Evolutionary conservation across 1,140 invertebrate genomes (phyloP).

Genomic region (Tribolium castaneum): DNA sequence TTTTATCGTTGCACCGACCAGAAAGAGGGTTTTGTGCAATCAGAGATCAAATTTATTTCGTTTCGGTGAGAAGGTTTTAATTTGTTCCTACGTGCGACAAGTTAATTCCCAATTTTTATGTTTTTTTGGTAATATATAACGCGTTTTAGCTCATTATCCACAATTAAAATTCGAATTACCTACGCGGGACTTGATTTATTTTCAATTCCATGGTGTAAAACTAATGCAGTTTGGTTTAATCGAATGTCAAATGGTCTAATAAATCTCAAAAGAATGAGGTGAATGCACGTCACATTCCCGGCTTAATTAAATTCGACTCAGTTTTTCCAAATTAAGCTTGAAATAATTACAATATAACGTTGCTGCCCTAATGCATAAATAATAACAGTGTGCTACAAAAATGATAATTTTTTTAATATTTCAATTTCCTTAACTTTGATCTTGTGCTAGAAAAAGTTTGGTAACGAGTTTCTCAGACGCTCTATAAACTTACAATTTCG

Average conservation of each 20-base stretch:
- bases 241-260: background rate
- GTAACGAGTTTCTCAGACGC: background rate
- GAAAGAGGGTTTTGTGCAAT: background rate
- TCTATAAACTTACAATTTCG: background rate
- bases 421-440: too few species aligned
- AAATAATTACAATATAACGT: background rate
- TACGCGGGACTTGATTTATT: background rate
- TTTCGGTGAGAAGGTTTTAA: background rate
- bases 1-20: background rate
- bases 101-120: too few species aligned
- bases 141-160: background rate
- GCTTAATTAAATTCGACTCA: background rate
- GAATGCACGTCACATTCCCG: background rate
- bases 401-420: background rate
- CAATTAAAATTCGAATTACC: background rate
- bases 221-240: background rate
- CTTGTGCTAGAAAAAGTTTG: background rate
- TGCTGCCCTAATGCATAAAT: background rate
- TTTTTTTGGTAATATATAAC: background rate
- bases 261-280: background rate
- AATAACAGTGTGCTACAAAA: background rate
- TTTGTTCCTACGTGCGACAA: too few species aligned
- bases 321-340: background rate
- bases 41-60: background rate
- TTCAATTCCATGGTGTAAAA: background rate